Percentiles rank a stretch among this genome's conserved stretches.
Evolutionary conservation across 1,140 invertebrate species (phyloP).

Genomic region (Cotesia chilonis): DNA sequence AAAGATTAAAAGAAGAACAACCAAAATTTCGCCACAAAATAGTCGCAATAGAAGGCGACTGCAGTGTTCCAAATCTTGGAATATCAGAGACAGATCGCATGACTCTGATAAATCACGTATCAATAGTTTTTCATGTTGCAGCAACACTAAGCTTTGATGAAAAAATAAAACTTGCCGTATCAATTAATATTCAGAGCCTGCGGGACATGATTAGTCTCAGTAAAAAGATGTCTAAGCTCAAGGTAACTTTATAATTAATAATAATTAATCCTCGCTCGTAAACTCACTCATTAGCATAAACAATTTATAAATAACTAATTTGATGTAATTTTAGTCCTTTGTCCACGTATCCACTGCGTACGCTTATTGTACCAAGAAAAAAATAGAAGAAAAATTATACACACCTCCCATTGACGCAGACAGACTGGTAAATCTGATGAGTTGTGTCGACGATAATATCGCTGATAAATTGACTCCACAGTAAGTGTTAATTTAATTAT

Average conservation of each 20-base stretch:
- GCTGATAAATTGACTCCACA: conserved; percentile 72
- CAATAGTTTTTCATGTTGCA: conserved; percentile 75
- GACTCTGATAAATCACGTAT: conserved; percentile 70
- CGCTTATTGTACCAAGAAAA: conserved; percentile 67
- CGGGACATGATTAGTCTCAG: conserved; percentile 71
- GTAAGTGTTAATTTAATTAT: conserved; percentile 55
- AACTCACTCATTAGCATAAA: not conserved
- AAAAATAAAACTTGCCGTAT: conserved; percentile 71
- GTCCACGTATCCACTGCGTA: conserved; percentile 75
- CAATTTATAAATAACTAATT: conserved; percentile 41
- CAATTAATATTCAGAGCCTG: conserved; percentile 75
- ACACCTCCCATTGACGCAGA: conserved; percentile 65
- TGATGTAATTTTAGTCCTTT: conserved; percentile 64
- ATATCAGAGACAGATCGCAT: conserved; percentile 61
- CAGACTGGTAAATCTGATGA: conserved; percentile 72
- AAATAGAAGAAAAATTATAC: conserved; percentile 70
- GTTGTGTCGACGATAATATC: conserved; percentile 73
- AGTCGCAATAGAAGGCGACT: conserved; percentile 70
- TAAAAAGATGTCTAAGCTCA: conserved; percentile 73
- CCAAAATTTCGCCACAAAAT: conserved; percentile 73
- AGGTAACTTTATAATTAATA: conserved; percentile 60
- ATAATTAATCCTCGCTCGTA: not conserved
- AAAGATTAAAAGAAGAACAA: conserved; percentile 65
- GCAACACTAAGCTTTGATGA: conserved; percentile 79
- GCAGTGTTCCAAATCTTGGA: conserved; percentile 63